These are phyloP conservation scores for Cottus gobio DNA, from an alignment of 2,113 vertebrate species.

Conservation along the genomic window DNA sequence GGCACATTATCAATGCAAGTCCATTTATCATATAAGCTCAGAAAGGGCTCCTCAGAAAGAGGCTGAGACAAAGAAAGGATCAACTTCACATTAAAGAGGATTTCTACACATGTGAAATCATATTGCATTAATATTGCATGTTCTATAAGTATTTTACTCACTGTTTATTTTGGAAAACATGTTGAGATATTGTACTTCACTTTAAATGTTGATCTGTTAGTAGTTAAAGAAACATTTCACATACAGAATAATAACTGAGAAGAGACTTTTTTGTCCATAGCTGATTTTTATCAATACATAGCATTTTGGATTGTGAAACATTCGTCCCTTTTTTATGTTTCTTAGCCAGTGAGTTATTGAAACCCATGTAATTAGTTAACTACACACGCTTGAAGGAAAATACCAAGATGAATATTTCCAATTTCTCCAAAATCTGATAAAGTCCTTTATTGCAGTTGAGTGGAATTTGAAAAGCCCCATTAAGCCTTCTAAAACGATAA, in stretches of 20 bases:
- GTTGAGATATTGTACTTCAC: neutral
- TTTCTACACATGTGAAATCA: neutral
- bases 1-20: too few species aligned
- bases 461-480: constrained; percentile 1
- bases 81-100: neutral
- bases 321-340: constrained; percentile 5
- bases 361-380: constrained; percentile 20
- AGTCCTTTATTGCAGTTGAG: neutral
- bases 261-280: neutral
- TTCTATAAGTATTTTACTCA: neutral
- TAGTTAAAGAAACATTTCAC: neutral
- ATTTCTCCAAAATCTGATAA: constrained; percentile 17
- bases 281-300: constrained; percentile 1
- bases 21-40: neutral
- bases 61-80: neutral
- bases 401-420: constrained; percentile 11
- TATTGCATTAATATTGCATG: neutral
- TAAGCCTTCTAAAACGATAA: neutral
- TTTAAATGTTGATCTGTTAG: neutral
- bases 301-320: neutral
- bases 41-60: neutral
- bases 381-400: neutral
- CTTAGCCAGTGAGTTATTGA: constrained; percentile 7
- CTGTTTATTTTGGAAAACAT: neutral
- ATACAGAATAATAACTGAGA: neutral